Conservation (phyloP, 2,113 vertebrate genomes). For the Eurystomus gularis region DNA sequence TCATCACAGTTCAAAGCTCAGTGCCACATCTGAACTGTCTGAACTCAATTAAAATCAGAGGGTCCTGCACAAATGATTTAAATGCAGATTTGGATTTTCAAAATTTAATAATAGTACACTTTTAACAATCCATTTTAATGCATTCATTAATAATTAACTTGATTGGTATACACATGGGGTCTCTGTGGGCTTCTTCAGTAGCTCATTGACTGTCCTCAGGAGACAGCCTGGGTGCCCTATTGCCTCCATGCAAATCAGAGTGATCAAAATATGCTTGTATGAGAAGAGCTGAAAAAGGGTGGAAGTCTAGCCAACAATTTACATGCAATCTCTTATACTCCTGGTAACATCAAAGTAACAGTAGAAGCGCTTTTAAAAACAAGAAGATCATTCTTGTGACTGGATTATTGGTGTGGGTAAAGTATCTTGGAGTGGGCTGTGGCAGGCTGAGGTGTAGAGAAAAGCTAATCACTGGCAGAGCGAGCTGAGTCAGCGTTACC, state of each 20-base stretch:
- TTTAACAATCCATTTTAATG: background rate
- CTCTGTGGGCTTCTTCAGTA: background rate
- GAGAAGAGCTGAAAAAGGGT: background rate
- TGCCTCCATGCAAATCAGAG: background rate
- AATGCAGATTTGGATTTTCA: background rate
- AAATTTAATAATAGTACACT: background rate
- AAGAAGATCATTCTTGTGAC: background rate
- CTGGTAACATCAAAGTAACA: background rate
- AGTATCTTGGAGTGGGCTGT: background rate
- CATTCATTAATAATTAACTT: background rate
- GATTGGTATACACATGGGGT: background rate
- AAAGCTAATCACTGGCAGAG: background rate
- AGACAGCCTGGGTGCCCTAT: background rate
- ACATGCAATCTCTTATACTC: background rate
- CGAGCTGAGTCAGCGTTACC: background rate
- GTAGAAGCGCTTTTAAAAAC: background rate
- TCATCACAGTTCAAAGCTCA: background rate
- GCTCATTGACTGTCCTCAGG: background rate
- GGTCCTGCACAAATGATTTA: background rate
- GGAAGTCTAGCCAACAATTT: background rate
- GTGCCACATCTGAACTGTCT: background rate
- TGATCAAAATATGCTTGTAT: background rate
- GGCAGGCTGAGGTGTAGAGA: background rate
- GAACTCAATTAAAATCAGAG: background rate
- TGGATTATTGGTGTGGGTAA: rapidly evolving